Conservation (phyloP, 64 coral and sea anemone species). For the Pachyseris speciosa region DNA sequence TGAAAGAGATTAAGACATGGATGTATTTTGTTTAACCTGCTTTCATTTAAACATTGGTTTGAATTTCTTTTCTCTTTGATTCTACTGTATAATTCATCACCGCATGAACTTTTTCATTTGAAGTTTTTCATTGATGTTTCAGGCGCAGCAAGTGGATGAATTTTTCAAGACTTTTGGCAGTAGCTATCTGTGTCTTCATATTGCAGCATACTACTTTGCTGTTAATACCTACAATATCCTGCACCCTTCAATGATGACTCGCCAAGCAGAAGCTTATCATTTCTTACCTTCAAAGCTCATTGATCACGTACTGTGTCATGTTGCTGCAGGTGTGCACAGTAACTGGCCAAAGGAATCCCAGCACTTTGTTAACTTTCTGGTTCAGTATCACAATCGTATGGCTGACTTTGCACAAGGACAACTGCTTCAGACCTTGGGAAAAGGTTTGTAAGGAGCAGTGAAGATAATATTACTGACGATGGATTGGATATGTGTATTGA, state of each 20-base stretch:
- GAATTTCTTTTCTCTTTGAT: too few relatives aligned
- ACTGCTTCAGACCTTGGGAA: constrained; percentile 87
- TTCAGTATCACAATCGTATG: constrained; percentile 90
- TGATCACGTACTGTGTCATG: constrained; percentile 58
- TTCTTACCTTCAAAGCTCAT: constrained; percentile 70
- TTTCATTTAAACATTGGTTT: too few relatives aligned
- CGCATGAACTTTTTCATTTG: not conserved
- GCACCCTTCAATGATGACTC: constrained; percentile 34
- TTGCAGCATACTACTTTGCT: constrained; percentile 90
- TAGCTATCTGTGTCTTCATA: constrained; percentile 84
- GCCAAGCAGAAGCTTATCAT: constrained; percentile 66
- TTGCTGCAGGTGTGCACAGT: constrained; percentile 20
- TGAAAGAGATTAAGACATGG: too few relatives aligned
- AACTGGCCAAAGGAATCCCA: constrained; percentile 67
- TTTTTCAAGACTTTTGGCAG: constrained; percentile 70
- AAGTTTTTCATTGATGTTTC: constrained; percentile 4
- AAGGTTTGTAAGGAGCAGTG: constrained; percentile 46
- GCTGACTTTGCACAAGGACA: constrained; percentile 92
- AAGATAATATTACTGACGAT: too few relatives aligned
- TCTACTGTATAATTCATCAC: not conserved
- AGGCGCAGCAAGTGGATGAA: constrained; percentile 78
- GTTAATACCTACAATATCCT: constrained; percentile 76
- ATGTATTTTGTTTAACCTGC: too few relatives aligned
- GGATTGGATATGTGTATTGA: too few relatives aligned
- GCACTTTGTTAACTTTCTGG: constrained; percentile 28